Conservation (phyloP, 2,113 vertebrate genomes). For the Psittacula cyanocephala region DNA sequence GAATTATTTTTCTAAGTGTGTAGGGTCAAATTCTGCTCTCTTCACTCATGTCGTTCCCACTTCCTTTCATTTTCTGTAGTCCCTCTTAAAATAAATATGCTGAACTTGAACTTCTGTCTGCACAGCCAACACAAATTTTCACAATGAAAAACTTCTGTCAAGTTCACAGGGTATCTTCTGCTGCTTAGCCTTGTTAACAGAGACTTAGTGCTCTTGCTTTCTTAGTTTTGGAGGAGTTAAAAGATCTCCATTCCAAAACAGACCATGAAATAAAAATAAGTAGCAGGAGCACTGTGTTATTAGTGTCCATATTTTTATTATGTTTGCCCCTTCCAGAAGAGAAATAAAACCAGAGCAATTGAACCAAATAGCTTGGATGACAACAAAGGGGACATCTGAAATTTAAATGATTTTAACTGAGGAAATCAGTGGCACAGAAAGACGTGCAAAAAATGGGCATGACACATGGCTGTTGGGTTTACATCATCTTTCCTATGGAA, state of each 20-base stretch:
- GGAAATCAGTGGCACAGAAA: neutral
- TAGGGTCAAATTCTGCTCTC: neutral
- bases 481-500: neutral
- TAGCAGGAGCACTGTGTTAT: neutral
- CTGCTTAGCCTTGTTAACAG: neutral
- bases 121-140: constrained; percentile 33
- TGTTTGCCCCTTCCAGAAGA: neutral
- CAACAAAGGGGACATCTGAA: neutral
- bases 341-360: neutral
- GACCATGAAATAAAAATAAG: neutral
- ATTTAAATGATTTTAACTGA: neutral
- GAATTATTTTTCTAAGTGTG: neutral
- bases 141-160: neutral
- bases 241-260: neutral
- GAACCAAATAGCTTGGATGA: neutral
- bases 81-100: constrained; percentile 25
- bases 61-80: constrained; percentile 29
- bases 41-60: neutral
- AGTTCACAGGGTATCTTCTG: neutral
- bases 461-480: neutral
- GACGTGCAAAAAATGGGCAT: neutral
- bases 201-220: neutral
- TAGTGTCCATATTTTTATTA: neutral
- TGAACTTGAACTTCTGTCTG: neutral
- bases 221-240: neutral